A percentile compares a stretch with the other conserved stretches of the same genome.
Conservation (phyloP, 2,113 vertebrate genomes). For the Dipodomys merriami region DNA sequence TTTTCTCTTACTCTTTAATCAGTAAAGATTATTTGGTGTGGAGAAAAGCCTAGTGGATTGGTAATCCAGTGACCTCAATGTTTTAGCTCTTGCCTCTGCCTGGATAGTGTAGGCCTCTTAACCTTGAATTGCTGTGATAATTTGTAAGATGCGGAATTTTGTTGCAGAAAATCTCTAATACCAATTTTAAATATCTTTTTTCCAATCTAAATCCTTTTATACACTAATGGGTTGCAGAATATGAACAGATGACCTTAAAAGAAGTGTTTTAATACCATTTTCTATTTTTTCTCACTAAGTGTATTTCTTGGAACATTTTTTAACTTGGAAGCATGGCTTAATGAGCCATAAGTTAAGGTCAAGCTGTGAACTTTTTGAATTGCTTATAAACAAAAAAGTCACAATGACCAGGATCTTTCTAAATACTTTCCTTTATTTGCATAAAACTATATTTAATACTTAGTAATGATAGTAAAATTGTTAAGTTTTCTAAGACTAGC, state of each 20-base stretch:
- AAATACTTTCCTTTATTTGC: slow-evolving; percentile 42
- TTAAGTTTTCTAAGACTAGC: slow-evolving; percentile 40
- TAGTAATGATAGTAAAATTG: neutral
- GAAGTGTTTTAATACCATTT: slow-evolving; percentile 60
- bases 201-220: slow-evolving; percentile 59
- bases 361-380: slow-evolving; percentile 30
- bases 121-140: slow-evolving; percentile 48
- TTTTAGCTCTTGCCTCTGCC: neutral
- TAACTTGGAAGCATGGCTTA: slow-evolving; percentile 40
- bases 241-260: slow-evolving; percentile 63
- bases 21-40: neutral
- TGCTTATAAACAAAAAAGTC: slow-evolving; percentile 42
- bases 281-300: slow-evolving; percentile 52
- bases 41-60: neutral
- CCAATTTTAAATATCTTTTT: slow-evolving; percentile 32
- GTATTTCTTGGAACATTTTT: slow-evolving; percentile 47
- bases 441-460: neutral
- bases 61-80: neutral
- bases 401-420: slow-evolving; percentile 2
- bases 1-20: neutral
- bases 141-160: slow-evolving; percentile 41
- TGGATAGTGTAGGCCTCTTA: neutral
- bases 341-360: slow-evolving; percentile 22
- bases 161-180: slow-evolving; percentile 51
- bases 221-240: slow-evolving; percentile 53